Evolutionary conservation across 2,113 vertebrate genomes (phyloP).

Genomic region (Pimephales promelas): DNA sequence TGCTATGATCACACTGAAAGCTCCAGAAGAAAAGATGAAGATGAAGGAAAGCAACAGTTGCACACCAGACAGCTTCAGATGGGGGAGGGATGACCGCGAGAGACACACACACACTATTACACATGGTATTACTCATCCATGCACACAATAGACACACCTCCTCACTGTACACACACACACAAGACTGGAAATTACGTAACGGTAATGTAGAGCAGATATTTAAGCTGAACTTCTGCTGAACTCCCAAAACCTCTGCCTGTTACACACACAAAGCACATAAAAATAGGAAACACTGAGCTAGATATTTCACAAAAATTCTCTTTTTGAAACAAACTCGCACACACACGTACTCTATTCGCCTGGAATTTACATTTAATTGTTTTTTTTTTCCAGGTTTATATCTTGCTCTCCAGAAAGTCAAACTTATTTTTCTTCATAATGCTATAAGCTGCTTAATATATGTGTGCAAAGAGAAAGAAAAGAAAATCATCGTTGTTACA

Average conservation of each 20-base stretch:
- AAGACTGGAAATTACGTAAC: conserved; percentile 44
- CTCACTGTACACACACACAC: conserved; percentile 30
- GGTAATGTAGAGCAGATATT: conserved; percentile 10
- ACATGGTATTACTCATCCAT: conserved; percentile 42
- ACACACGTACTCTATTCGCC: neutral
- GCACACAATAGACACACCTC: conserved; percentile 31
- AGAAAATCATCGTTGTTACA: neutral
- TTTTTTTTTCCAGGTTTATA: neutral
- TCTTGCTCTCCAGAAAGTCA: conserved; percentile 9
- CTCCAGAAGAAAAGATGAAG: conserved; percentile 24
- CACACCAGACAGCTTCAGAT: conserved; percentile 5
- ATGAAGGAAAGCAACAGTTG: conserved; percentile 26
- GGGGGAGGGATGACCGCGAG: conserved; percentile 7
- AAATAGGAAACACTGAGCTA: neutral
- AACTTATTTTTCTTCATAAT: neutral
- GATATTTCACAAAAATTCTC: neutral
- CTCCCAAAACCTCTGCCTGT: conserved; percentile 22
- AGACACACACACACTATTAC: conserved; percentile 1
- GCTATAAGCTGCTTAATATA: conserved; percentile 29
- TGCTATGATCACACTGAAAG: conserved; percentile 5
- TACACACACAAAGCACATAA: neutral
- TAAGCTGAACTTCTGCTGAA: conserved; percentile 41
- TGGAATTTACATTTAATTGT: neutral
- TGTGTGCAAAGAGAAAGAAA: neutral
- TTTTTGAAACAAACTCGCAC: neutral